Base-by-base conservation (phyloP, 2,888 invertebrate genomes). In the Unio pictorum region DNA sequence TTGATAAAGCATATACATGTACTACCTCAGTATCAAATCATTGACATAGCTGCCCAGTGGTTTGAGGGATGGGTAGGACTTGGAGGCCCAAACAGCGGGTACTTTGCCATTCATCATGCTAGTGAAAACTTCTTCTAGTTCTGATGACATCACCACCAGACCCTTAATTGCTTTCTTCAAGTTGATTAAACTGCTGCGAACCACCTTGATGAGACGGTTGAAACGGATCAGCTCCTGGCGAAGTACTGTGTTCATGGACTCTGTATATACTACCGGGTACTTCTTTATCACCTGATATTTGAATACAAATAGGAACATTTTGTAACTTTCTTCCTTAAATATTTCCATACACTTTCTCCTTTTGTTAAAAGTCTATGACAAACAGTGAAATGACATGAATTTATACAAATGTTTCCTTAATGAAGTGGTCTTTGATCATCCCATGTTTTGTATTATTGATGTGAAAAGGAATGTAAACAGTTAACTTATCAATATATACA, bases 21-120 rank as follows among this genome's bases (percentile, higher is more conserved):
- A 64, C 63, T 72, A 89, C 89, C 96, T 92, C 67, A 93, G 93
- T 64, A 94, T 89, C 78, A 97, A 80, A 76, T 90, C 90, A 28
- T 85, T 82, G 54, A 90, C 84, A 74, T 90, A 90, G 70, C 88
- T 86, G 17, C 90, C 90, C 17, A 90, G 83, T 26, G 90, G 90
- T 82, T 90, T 90, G 55, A 90, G 84, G 11, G 89, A 90, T 3
- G 90, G 90, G 75, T 90, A 90, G 18, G 90, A 90, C 78, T 90
- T 90, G 20, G 89, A 80, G 0, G 90, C 89, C 90, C 90, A 90
- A 57, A 84, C 81, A 11, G 84, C 81, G 0, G 90, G 90, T 45
- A 90, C 88, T 72, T 88, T 89, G 65, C 90, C 90, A 55, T 87
- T 83, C 68, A 89, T 78, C 90, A 90, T 90, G 71, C 87, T 86